Evolutionary conservation across 1,140 invertebrate genomes (phyloP).

Genomic region (Drosophila ananassae): DNA sequence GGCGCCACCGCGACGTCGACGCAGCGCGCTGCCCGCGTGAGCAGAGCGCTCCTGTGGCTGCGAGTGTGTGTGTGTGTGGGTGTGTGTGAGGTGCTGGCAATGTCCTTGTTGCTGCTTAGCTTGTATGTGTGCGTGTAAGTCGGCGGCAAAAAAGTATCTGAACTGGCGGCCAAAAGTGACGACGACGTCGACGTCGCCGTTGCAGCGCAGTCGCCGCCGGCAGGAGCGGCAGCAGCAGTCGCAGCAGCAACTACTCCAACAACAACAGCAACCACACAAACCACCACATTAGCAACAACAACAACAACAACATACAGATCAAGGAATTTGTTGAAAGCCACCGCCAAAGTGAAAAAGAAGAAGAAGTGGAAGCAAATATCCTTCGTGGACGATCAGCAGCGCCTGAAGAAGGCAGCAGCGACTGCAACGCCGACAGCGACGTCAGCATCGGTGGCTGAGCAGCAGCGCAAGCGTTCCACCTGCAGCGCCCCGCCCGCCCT

Average conservation of each 20-base stretch:
- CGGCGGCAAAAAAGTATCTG: slow-evolving; percentile 55
- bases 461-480: slow-evolving; percentile 64
- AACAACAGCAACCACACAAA: slow-evolving; percentile 32
- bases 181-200: slow-evolving; percentile 59
- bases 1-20: slow-evolving; percentile 61
- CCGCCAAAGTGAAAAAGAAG: slow-evolving; percentile 78
- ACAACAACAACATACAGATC: slow-evolving; percentile 57
- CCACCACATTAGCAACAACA: slow-evolving; percentile 35
- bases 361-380: slow-evolving; percentile 78
- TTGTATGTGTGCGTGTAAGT: slow-evolving; percentile 50
- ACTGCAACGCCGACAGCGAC: slow-evolving; percentile 32
- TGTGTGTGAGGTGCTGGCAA: slow-evolving; percentile 27
- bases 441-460: slow-evolving; percentile 24
- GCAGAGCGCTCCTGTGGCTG: slow-evolving; percentile 1
- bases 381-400: slow-evolving; percentile 61
- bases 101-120: slow-evolving; percentile 12
- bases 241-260: slow-evolving; percentile 13
- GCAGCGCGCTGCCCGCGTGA: slow-evolving; percentile 66
- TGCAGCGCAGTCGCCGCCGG: slow-evolving; percentile 48
- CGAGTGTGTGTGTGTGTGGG: slow-evolving; percentile 20
- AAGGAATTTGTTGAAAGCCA: slow-evolving; percentile 71
- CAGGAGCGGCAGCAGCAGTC: slow-evolving; percentile 39
- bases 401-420: slow-evolving; percentile 43
- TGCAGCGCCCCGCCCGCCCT: slow-evolving; percentile 67
- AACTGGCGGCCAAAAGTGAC: slow-evolving; percentile 80